Base-by-base conservation (phyloP, 2,888 invertebrate species). In the Teleogryllus oceanicus region DNA sequence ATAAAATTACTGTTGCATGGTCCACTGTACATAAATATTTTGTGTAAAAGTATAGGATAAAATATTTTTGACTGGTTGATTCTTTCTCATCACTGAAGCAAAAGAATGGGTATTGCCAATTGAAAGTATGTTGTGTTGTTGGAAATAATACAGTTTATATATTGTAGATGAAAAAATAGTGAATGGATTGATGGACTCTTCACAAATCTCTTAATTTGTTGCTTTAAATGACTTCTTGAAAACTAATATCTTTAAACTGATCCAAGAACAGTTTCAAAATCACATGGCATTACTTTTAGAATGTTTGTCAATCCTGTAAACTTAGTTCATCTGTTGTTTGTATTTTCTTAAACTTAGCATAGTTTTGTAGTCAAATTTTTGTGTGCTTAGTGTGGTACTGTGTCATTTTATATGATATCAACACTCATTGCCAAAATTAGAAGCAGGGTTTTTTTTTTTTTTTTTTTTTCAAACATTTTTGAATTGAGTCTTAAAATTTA, bases 11-110 rank as follows among this genome's bases (percentile, higher is more conserved):
- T 62, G 62, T 62, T 62, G 62, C 62, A 62, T 62, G 62, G 13
- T 62, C 62, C 62, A 62, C 62, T 62, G 62, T 62, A 62, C 5
- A 62, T 62, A 62, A 62, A 62, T 62, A 62, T 62, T 62, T 62
- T 62, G 62, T 62, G 62, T 62, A 62, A 62, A 62, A 62, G 62
- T 62, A 18, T 13, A 62, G 62, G n/a, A 62, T 62, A 18, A 18
- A n/a, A 62, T 62, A 62, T 62, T 62, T 62, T 62, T 62, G 62
- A 62, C 62, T 62, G 62, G 62, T 62, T 62, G 62, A 62, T 62
- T 62, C 62, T n/a, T 62, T 62, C 62, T 62, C n/a, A 62, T n/a
- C 62, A 18, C 13, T 11, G n/a, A 62, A 18, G n/a, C 62, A 62
- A 18, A n/a, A 62, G n/a, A 62, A 62, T 62, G 62, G 62, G n/a